Percentiles rank a stretch among this genome's conserved stretches.
Evolutionary conservation across 2,113 vertebrate genomes (phyloP).

Genomic region (Cromileptes altivelis): DNA sequence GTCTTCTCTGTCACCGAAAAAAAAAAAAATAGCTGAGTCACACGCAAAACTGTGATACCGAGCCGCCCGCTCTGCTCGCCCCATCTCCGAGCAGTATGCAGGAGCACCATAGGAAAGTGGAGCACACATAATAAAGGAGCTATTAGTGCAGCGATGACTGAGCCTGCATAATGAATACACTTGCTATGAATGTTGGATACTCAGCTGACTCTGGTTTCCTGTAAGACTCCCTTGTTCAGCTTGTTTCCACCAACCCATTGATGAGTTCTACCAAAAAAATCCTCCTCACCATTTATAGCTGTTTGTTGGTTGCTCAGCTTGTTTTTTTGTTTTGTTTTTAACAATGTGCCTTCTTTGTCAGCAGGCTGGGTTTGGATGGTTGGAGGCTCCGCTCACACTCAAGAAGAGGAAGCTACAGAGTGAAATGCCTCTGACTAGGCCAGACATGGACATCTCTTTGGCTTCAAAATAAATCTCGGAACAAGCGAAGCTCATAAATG

Average conservation of each 20-base stretch:
- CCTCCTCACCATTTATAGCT: conserved; percentile 39
- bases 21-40: conserved; percentile 42
- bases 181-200: conserved; percentile 27
- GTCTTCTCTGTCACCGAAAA: conserved; percentile 21
- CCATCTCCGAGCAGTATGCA: background rate
- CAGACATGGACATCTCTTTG: background rate
- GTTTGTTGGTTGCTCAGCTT: background rate
- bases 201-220: conserved; percentile 43
- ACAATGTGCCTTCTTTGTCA: conserved; percentile 43
- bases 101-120: conserved; percentile 13
- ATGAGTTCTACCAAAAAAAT: conserved; percentile 40
- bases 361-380: background rate
- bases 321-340: background rate
- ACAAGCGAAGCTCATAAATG: conserved; percentile 14
- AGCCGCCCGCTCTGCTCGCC: background rate
- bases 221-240: conserved; percentile 37
- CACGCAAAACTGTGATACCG: background rate
- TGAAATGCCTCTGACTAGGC: background rate
- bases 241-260: conserved; percentile 38
- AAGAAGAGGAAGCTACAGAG: conserved; percentile 9
- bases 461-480: background rate
- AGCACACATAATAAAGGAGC: conserved; percentile 41
- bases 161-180: conserved; percentile 44
- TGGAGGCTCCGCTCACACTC: background rate
- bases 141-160: conserved; percentile 35